These are phyloP conservation scores for Thymelicus sylvestris DNA, from an alignment of 2,888 invertebrate genomes.

Conservation along the genomic window DNA sequence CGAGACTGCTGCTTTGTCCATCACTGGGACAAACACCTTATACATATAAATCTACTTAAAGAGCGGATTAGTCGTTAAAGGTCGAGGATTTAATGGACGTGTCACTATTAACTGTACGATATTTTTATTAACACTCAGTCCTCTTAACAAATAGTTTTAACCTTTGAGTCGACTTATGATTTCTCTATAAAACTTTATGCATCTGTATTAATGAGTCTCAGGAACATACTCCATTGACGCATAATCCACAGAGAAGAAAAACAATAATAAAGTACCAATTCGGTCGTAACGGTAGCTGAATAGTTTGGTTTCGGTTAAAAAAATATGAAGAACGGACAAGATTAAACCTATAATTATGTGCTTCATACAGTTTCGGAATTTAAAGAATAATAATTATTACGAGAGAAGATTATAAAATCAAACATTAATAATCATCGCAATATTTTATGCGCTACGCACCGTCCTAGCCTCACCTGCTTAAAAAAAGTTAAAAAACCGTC, in stretches of 20 bases:
- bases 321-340: neutral
- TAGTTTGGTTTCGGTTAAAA: neutral
- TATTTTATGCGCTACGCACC: conserved; percentile 59
- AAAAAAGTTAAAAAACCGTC: conserved; percentile 53
- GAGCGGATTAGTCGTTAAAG: conserved; percentile 8
- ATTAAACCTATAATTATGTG: conserved; percentile 26
- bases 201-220: too few species aligned
- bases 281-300: conserved; percentile 20
- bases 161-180: conserved; percentile 10
- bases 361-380: conserved; percentile 11
- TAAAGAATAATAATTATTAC: conserved; percentile 11
- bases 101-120: conserved; percentile 6
- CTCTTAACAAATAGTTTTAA: conserved; percentile 10
- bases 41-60: neutral
- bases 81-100: conserved; percentile 4
- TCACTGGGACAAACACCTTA: neutral
- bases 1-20: neutral
- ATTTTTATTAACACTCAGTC: conserved; percentile 6
- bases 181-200: neutral
- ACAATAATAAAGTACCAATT: neutral
- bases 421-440: conserved; percentile 57
- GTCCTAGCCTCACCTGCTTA: conserved; percentile 67
- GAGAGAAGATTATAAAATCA: conserved; percentile 31
- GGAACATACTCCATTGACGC: neutral
- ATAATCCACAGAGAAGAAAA: neutral